Evolutionary conservation across 2,113 vertebrate species (phyloP).

Genomic region (Plecturocebus donacophilus): DNA sequence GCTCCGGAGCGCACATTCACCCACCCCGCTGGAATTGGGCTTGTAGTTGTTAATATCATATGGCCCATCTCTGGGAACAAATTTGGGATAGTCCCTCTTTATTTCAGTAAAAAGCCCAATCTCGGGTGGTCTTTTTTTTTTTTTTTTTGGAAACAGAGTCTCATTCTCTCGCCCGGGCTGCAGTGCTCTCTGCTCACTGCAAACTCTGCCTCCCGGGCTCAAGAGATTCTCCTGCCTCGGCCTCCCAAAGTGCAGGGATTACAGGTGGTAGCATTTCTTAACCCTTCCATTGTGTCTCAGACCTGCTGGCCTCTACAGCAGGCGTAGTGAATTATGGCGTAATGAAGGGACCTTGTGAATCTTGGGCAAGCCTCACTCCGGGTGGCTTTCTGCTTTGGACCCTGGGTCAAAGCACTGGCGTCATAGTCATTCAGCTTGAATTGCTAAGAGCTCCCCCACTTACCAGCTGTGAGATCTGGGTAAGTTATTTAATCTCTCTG

Average conservation of each 20-base stretch:
- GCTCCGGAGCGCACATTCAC: neutral
- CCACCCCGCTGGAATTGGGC: neutral
- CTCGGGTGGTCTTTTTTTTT: neutral
- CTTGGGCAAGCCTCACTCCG: neutral
- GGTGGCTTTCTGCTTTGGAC: neutral
- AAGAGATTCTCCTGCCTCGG: neutral
- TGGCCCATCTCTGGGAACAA: neutral
- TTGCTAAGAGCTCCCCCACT: neutral
- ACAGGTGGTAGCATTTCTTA: neutral
- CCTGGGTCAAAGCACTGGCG: neutral
- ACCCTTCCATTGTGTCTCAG: neutral
- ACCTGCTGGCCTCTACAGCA: neutral
- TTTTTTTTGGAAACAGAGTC: no score
- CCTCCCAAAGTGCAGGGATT: neutral
- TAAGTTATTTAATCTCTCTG: neutral
- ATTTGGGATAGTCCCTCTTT: neutral
- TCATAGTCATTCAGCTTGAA: fast-evolving
- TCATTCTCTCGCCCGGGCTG: no score
- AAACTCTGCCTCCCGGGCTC: no score
- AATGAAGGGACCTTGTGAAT: neutral
- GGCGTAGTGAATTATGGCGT: no score
- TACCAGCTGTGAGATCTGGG: neutral
- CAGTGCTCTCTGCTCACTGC: no score
- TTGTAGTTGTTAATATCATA: neutral
- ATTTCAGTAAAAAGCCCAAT: neutral